Evolutionary conservation across 2,888 invertebrate species (phyloP), one percentile per base, ranked within the genome.

Genomic region (Hydraecia micacea): DNA sequence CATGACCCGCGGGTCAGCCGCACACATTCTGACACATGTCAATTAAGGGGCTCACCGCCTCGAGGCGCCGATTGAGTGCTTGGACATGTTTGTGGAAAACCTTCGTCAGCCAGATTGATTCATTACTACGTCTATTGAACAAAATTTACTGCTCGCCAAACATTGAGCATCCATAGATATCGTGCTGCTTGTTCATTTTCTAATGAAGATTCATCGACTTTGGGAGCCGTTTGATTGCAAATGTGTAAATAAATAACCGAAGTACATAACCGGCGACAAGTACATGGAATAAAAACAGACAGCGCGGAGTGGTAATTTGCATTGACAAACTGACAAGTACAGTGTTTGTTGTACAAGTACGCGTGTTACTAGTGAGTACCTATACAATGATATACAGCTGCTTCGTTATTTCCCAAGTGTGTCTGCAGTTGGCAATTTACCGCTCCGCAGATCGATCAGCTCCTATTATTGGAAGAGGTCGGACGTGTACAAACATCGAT

Each of bases 401-500:
- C 91, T 94, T 95, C 92, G 95, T 95, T 95, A 94, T 95, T 95
- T 94, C 93, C 91, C 93, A 94, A 96, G 94, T 94, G 92, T 94
- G 93, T 94, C 92, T 93, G 91, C 90, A 89, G 92, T 94, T 94
- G 92, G 95, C 94, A 96, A 96, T 96, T 96, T 95, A 95, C 95
- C 93, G 94, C 90, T 92, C 93, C 92, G 89, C 91, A 94, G 95
- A 94, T 95, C 94, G 96, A 96, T 96, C 96, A 95, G 94, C 93
- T 94, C 93, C 94, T 93, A 96, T 96, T 97, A 96, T 96, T 94
- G 94, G 95, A 92, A 94, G 96, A 95, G 96, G 96, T 96, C 94
- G 96, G 95, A 96, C 96, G 96, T 96, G 97, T 96, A 95, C 96
- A 97, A 96, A 96, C 96, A 97, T 95, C 95, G 95, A 95, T 95